These are phyloP conservation scores for Tokudaia muenninki DNA, from an alignment of 2,797 vertebrate genomes.

Conservation along the genomic window DNA sequence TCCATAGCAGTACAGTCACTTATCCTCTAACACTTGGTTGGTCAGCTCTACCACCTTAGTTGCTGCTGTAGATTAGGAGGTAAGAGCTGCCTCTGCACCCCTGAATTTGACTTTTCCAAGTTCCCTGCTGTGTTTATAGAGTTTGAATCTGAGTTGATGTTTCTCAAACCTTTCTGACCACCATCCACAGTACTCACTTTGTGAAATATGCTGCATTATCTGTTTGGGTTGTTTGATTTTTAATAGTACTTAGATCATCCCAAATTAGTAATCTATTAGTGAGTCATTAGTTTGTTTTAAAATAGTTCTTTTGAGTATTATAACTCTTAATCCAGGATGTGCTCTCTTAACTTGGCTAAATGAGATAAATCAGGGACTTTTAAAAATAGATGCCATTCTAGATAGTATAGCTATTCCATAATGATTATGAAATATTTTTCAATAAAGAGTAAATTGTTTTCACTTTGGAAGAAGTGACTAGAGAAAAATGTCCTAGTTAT, in stretches of 20 bases:
- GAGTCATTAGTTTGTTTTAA: neutral
- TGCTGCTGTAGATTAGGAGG: neutral
- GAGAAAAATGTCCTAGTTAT: conserved; percentile 32
- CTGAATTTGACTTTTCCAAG: neutral
- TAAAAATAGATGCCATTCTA: conserved; percentile 56
- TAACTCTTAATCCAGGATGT: neutral
- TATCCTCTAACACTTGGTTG: neutral
- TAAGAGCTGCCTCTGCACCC: neutral
- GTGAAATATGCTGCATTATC: neutral
- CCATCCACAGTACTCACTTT: neutral
- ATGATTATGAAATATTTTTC: conserved; percentile 44
- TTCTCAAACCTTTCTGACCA: conserved; percentile 34
- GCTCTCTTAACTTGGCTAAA: conserved; percentile 50
- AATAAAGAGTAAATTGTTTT: conserved; percentile 53
- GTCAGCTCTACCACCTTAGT: neutral
- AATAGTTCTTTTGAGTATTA: conserved; percentile 41
- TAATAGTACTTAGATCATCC: conserved; percentile 33
- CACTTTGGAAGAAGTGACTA: conserved; percentile 40
- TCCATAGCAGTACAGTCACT: neutral
- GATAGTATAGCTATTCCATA: conserved; percentile 39
- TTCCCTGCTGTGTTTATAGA: neutral
- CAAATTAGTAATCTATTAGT: conserved; percentile 4
- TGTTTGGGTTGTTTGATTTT: conserved; percentile 42
- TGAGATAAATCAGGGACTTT: neutral
- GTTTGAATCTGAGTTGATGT: neutral